phyloP scores from a whole-genome alignment of 2,113 vertebrate genomes.

The Gallinago undulata region DNA sequence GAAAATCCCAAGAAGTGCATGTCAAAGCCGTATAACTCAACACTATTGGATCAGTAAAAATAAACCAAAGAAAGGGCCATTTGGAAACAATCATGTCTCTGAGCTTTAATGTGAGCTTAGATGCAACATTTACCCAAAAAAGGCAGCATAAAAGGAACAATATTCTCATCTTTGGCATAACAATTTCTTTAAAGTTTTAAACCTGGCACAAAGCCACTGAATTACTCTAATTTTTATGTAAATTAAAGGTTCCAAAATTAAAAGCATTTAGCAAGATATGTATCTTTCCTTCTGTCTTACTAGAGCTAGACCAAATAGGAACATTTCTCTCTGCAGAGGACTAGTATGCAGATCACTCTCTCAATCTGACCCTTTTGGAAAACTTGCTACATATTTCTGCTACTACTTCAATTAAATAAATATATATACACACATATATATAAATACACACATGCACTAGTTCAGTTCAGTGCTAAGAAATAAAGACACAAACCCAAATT shows the following conservation, averaged over 20 bases:
- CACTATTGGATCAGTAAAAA: no score
- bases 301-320: neutral
- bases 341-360: neutral
- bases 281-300: neutral
- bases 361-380: neutral
- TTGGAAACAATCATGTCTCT: neutral
- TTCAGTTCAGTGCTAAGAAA: neutral
- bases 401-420: neutral
- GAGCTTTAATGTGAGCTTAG: neutral
- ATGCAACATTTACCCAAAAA: neutral
- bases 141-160: neutral
- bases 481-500: neutral
- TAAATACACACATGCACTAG: neutral
- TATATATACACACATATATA: neutral
- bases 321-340: neutral
- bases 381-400: neutral
- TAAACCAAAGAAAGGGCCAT: neutral
- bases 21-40: no score
- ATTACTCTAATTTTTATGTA: neutral
- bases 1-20: fast-evolving
- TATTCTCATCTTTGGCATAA: neutral
- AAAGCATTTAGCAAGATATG: neutral
- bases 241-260: neutral
- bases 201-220: neutral
- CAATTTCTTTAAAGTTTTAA: neutral